A percentile compares a stretch with the other conserved stretches of the same genome.
Evolutionary conservation across 2,113 vertebrate genomes (phyloP).

Genomic region (Cyprinodon brontotheroides): DNA sequence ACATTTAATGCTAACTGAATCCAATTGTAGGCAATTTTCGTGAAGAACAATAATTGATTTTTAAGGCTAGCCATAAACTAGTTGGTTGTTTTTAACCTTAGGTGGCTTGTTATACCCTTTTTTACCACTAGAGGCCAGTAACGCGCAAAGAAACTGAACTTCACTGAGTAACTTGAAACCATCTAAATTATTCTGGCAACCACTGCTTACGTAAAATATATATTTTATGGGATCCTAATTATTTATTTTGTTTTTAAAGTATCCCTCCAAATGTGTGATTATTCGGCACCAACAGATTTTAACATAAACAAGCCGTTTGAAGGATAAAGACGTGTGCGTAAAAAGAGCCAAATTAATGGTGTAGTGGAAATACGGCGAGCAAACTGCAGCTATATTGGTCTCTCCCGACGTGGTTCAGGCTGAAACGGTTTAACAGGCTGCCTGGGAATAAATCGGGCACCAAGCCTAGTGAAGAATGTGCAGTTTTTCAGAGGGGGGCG

Average conservation of each 20-base stretch:
- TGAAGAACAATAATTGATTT: neutral
- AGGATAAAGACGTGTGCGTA: neutral
- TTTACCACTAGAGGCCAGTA: constrained; percentile 47
- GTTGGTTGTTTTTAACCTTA: neutral
- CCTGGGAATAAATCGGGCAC: constrained; percentile 51
- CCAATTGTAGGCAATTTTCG: no score
- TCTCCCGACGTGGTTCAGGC: constrained; percentile 35
- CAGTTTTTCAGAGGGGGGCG: constrained; percentile 70
- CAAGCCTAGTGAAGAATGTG: constrained; percentile 68
- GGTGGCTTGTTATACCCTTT: constrained; percentile 14
- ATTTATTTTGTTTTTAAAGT: neutral
- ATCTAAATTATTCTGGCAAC: neutral
- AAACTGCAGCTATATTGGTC: constrained; percentile 9
- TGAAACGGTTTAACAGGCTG: constrained; percentile 37
- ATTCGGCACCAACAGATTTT: neutral
- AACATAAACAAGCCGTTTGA: neutral
- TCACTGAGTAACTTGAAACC: neutral
- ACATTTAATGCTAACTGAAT: no score
- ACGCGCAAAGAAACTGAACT: neutral
- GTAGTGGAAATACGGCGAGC: neutral
- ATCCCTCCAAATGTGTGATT: neutral
- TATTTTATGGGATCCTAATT: neutral
- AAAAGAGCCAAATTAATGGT: neutral
- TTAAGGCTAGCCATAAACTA: neutral
- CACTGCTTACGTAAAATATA: neutral